Evolutionary conservation across 1,140 invertebrate genomes (phyloP).

Genomic region (Drosophila triauraria): DNA sequence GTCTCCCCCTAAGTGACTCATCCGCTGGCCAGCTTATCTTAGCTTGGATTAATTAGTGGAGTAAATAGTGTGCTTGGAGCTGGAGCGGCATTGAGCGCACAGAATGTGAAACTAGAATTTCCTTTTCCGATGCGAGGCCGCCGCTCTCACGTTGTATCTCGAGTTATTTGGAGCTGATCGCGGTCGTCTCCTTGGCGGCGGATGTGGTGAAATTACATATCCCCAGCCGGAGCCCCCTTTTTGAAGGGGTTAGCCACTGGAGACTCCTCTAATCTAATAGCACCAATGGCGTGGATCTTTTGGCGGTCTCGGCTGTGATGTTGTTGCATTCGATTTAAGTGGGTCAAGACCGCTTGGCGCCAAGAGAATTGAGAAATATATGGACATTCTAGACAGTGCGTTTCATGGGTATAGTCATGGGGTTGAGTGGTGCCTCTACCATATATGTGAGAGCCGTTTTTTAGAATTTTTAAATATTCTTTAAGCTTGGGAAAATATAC

Average conservation of each 20-base stretch:
- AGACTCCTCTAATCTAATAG: constrained; percentile 12
- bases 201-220: constrained; percentile 22
- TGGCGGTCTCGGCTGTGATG: neutral
- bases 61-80: constrained; percentile 11
- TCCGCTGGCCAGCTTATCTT: constrained; percentile 21
- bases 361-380: constrained; percentile 16
- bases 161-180: constrained; percentile 30
- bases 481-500: no score
- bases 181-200: constrained; percentile 23
- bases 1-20: constrained; percentile 16
- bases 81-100: constrained; percentile 17
- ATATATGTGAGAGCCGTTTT: no score
- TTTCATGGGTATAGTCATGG: neutral
- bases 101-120: constrained; percentile 31
- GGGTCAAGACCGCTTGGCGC: constrained; percentile 43
- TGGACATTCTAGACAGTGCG: neutral
- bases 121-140: constrained; percentile 18
- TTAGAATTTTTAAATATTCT: no score
- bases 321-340: constrained; percentile 12
- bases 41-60: constrained; percentile 15
- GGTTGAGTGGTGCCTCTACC: no score
- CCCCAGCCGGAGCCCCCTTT: neutral
- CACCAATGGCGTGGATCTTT: constrained; percentile 1
- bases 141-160: constrained; percentile 16
- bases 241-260: neutral